Conservation (phyloP, 2,888 invertebrate genomes). For the Baronia brevicornis region DNA sequence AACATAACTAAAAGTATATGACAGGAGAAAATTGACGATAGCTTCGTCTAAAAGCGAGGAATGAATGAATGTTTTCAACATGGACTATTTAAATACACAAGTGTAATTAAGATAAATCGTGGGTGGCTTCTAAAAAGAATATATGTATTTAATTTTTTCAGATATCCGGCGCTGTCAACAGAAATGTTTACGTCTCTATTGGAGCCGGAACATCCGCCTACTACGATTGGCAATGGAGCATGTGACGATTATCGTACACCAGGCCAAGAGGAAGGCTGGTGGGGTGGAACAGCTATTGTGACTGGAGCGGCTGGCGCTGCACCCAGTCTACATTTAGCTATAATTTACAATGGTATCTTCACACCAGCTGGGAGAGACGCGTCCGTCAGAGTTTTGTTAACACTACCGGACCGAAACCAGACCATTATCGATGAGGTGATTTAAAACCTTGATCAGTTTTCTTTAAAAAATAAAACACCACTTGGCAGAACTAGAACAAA, state of each 20-base stretch:
- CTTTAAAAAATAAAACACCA: not conserved
- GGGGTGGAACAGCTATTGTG: conserved; percentile 93
- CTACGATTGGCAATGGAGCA: conserved; percentile 71
- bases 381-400: conserved; percentile 81
- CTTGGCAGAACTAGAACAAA: too few species aligned
- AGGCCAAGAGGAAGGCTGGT: conserved; percentile 79
- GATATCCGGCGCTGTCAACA: conserved; percentile 83
- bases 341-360: conserved; percentile 89
- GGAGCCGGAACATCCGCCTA: conserved; percentile 79
- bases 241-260: conserved; percentile 67
- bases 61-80: too few species aligned
- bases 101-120: too few species aligned
- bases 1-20: too few species aligned
- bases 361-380: conserved; percentile 78
- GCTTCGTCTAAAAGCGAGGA: too few species aligned
- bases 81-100: too few species aligned
- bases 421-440: conserved; percentile 84
- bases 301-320: conserved; percentile 87
- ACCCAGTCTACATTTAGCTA: conserved; percentile 86
- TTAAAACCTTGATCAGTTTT: not conserved
- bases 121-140: too few species aligned
- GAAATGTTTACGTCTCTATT: conserved; percentile 89
- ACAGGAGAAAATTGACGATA: too few species aligned
- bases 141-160: conserved; percentile 25
- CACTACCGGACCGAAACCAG: conserved; percentile 82